Base-by-base conservation (phyloP, 2,113 vertebrate species). In the Taxidea taxus region DNA sequence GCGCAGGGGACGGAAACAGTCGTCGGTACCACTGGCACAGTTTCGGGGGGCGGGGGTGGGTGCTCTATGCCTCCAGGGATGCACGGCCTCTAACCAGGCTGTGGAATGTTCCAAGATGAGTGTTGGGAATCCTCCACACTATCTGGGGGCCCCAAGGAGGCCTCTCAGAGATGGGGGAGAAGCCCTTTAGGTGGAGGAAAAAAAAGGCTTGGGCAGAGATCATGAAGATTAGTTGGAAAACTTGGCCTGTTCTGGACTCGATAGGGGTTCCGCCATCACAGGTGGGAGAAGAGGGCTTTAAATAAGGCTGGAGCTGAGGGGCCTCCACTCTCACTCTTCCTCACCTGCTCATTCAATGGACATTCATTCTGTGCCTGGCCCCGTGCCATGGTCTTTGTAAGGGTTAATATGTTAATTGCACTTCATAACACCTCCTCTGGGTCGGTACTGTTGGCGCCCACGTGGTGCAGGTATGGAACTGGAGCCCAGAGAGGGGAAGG, bases 1-100 rank as follows among this genome's bases (percentile, higher is more conserved):
- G 13, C 7, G 3, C 13, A 5, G 1, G 4, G 10, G 18, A 15
- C 0, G 18, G 60, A 44, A 31, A 34, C 37, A 0, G 1, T 27
- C 4, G 23, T 56, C 6, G 44, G 9, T n/a, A 37, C 12, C 4
- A 3, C 39, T 4, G 25, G 15, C 27, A 8, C 0, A 18, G 49
- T 27, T 42, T n/a, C 20, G 2, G 54, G 51, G 51, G 15, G 15
- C 15, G 16, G 37, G 62, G 15, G 2, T 5, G 16, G 56, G 23
- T 44, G n/a, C 29, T 7, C 11, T 49, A 31, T 49, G 2, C 25
- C 18, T 92, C 27, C 37, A 42, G 81, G 16, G 44, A 47, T 4
- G 66, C 23, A 66, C 18, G 8, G 20, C 51, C 31, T 11, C 29
- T 39, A 21, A 51, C n/a, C 7, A 18, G 56, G 42, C 29, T 3